Evolutionary conservation across 2,888 invertebrate species (phyloP).

Genomic region (Epirrita christyi): DNA sequence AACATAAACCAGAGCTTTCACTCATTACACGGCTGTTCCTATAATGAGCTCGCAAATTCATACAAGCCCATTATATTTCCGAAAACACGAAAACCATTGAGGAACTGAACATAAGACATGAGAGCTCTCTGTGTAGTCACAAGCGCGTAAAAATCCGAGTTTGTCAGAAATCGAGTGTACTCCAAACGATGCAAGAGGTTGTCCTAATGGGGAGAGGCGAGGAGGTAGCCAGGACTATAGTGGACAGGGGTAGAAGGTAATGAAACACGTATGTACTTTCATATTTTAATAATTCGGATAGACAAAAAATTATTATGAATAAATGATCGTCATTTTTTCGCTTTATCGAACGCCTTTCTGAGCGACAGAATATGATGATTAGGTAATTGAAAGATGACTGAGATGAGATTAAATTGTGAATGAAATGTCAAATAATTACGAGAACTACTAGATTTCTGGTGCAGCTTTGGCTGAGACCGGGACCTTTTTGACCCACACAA

Average conservation of each 20-base stretch:
- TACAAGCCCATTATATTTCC: slow-evolving; percentile 32
- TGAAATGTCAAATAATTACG: too few species aligned
- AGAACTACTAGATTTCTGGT: too few species aligned
- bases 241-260: background rate
- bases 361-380: too few species aligned
- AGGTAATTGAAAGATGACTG: too few species aligned
- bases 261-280: background rate
- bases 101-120: slow-evolving; percentile 14
- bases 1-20: slow-evolving; percentile 8
- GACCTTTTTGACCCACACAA: too few species aligned
- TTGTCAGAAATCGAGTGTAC: slow-evolving; percentile 66
- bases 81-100: slow-evolving; percentile 20
- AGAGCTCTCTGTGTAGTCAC: slow-evolving; percentile 56
- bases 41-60: slow-evolving; percentile 31
- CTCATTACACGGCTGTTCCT: slow-evolving; percentile 8
- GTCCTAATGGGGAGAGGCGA: slow-evolving; percentile 61
- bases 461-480: too few species aligned
- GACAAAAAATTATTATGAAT: too few species aligned
- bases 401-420: too few species aligned
- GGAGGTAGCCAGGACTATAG: slow-evolving; percentile 40
- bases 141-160: slow-evolving; percentile 66
- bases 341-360: too few species aligned
- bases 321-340: too few species aligned
- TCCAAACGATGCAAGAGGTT: slow-evolving; percentile 58
- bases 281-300: too few species aligned